Percentiles rank a stretch among this genome's conserved stretches.
Evolutionary conservation across 2,888 invertebrate genomes (phyloP).

Genomic region (Drosophila austrosaltans): DNA sequence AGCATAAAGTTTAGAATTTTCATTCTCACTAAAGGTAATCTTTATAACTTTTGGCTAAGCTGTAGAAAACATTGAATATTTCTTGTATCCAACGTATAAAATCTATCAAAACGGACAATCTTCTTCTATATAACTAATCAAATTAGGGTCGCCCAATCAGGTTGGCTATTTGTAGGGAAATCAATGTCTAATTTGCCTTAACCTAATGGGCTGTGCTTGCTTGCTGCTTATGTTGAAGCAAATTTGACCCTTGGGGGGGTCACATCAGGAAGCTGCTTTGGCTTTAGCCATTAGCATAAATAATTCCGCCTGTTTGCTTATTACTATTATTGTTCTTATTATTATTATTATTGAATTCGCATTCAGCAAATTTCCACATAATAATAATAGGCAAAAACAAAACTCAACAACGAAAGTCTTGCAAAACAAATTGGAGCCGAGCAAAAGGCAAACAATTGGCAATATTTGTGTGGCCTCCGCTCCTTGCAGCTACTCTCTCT

Average conservation of each 20-base stretch:
- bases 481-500: neutral
- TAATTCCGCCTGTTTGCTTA: conserved; percentile 11
- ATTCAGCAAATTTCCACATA: conserved; percentile 57
- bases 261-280: conserved; percentile 10
- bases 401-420: conserved; percentile 5
- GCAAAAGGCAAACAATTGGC: conserved; percentile 40
- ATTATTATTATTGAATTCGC: conserved; percentile 40
- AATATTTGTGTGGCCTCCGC: conserved; percentile 44
- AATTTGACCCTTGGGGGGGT: conserved; percentile 16
- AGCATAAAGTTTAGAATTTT: too few species aligned
- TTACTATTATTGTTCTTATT: conserved; percentile 15
- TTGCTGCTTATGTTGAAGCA: neutral
- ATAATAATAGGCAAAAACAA: conserved; percentile 33
- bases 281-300: conserved; percentile 20
- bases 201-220: conserved; percentile 10
- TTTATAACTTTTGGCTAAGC: neutral
- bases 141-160: conserved; percentile 15
- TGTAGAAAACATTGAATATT: neutral
- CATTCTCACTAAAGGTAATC: neutral
- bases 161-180: conserved; percentile 9
- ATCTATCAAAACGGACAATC: neutral
- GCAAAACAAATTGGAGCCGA: conserved; percentile 10
- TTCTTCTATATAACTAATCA: conserved; percentile 11
- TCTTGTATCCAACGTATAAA: neutral
- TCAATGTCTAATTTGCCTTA: conserved; percentile 18